Conservation (phyloP, 2,797 vertebrate species). For the Hippocampus kuda region DNA sequence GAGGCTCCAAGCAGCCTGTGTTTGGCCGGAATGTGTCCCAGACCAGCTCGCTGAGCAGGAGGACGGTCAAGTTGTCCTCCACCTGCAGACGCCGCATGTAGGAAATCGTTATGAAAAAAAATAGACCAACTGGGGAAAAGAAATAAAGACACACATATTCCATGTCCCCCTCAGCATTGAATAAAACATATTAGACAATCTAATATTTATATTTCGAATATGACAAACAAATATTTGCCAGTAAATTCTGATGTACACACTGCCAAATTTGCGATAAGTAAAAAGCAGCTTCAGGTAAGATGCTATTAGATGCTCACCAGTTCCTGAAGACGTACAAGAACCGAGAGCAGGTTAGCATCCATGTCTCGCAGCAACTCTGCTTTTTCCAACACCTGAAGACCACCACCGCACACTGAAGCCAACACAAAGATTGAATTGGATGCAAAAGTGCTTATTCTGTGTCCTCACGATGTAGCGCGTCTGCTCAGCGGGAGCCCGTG, state of each 20-base stretch:
- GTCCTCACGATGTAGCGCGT: constrained; percentile 88
- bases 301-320: constrained; percentile 68
- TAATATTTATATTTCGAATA: too few species aligned
- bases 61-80: constrained; percentile 80
- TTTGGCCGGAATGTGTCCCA: constrained; percentile 94
- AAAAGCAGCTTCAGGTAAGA: too few species aligned
- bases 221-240: too few species aligned
- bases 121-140: too few species aligned
- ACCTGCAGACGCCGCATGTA: constrained; percentile 62
- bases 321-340: constrained; percentile 88
- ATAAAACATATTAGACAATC: too few species aligned
- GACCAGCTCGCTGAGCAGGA: constrained; percentile 89
- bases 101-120: background rate
- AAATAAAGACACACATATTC: too few species aligned
- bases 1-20: constrained; percentile 85
- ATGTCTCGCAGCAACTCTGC: constrained; percentile 86
- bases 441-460: background rate
- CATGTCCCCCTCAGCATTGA: too few species aligned
- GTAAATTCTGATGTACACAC: too few species aligned
- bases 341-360: constrained; percentile 84
- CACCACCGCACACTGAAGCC: background rate
- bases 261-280: too few species aligned
- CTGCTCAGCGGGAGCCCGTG: constrained; percentile 60
- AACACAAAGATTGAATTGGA: background rate
- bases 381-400: constrained; percentile 83